Evolutionary conservation across 2,888 invertebrate genomes (phyloP).

Genomic region (Drosophila merina): DNA sequence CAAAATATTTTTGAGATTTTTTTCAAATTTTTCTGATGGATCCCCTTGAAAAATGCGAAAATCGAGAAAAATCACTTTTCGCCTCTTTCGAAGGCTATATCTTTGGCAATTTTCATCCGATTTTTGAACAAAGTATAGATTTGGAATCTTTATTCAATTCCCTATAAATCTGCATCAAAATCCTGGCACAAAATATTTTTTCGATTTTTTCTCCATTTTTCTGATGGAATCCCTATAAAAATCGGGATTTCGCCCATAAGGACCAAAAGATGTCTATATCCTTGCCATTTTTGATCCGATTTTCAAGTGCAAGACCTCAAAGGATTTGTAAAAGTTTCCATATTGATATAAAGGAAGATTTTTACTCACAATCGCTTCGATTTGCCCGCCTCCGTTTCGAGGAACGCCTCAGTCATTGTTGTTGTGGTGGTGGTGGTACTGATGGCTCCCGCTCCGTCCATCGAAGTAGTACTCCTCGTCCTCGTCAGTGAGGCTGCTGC

Average conservation of each 20-base stretch:
- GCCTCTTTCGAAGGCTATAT: neutral
- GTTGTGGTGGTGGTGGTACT: slow-evolving; percentile 44
- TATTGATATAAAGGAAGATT: neutral
- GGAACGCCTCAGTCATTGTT: slow-evolving; percentile 62
- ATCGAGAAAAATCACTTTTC: neutral
- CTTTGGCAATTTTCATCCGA: neutral
- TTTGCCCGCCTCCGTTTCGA: slow-evolving; percentile 81
- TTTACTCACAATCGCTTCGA: slow-evolving; percentile 84
- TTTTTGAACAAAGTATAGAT: neutral
- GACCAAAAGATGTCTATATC: neutral
- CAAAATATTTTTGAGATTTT: neutral
- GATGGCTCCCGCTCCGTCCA: slow-evolving; percentile 77
- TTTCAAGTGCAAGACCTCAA: neutral
- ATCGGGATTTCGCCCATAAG: no score
- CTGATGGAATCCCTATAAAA: no score
- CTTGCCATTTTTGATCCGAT: neutral
- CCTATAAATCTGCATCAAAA: neutral
- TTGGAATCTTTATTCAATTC: neutral
- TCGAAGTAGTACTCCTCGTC: slow-evolving; percentile 84
- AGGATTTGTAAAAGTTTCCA: neutral
- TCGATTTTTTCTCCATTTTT: neutral
- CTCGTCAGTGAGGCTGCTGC: slow-evolving; percentile 80
- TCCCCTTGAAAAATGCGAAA: neutral
- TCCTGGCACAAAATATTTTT: neutral
- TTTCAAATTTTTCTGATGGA: neutral